A percentile compares a stretch with the other conserved stretches of the same genome.
phyloP scores from a whole-genome alignment of 2,888 invertebrate genomes.

The Taphrorychus bicolor region DNA sequence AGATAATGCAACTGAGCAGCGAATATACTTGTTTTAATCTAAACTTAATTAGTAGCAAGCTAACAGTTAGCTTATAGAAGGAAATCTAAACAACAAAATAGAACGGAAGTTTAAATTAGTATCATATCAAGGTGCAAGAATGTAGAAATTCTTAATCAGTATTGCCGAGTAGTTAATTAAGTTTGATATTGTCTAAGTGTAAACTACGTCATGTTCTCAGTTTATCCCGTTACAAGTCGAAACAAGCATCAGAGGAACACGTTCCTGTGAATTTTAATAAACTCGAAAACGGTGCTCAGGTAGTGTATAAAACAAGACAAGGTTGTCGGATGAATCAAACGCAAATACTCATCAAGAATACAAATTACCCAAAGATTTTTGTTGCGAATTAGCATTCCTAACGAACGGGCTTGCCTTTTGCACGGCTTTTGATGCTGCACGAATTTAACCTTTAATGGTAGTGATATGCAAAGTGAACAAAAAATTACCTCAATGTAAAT shows the following conservation, averaged over 20 bases:
- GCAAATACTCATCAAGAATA: slow-evolving; percentile 40
- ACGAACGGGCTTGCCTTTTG: slow-evolving; percentile 41
- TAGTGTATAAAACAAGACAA: slow-evolving; percentile 39
- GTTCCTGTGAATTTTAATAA: slow-evolving; percentile 32
- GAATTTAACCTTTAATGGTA: slow-evolving; percentile 42
- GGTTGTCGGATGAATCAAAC: slow-evolving; percentile 38
- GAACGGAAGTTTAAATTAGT: background rate
- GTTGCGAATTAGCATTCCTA: slow-evolving; percentile 41
- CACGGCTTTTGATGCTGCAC: slow-evolving; percentile 40
- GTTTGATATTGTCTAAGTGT: background rate
- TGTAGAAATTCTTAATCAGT: background rate
- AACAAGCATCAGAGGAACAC: slow-evolving; percentile 13
- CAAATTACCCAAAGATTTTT: slow-evolving; percentile 41
- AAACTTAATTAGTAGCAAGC: background rate
- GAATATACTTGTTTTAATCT: too few species aligned
- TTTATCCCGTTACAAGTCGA: slow-evolving; percentile 6
- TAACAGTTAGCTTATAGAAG: background rate
- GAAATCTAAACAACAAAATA: background rate
- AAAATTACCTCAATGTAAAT: slow-evolving; percentile 21
- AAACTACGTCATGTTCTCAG: background rate
- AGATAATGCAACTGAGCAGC: too few species aligned
- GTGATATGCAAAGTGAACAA: slow-evolving; percentile 32
- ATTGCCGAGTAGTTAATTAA: background rate
- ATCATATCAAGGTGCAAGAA: background rate
- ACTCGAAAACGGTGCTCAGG: slow-evolving; percentile 30